These are phyloP conservation scores for Rhadinocentrus ornatus DNA, from an alignment of 2,797 vertebrate genomes.

Conservation along the genomic window DNA sequence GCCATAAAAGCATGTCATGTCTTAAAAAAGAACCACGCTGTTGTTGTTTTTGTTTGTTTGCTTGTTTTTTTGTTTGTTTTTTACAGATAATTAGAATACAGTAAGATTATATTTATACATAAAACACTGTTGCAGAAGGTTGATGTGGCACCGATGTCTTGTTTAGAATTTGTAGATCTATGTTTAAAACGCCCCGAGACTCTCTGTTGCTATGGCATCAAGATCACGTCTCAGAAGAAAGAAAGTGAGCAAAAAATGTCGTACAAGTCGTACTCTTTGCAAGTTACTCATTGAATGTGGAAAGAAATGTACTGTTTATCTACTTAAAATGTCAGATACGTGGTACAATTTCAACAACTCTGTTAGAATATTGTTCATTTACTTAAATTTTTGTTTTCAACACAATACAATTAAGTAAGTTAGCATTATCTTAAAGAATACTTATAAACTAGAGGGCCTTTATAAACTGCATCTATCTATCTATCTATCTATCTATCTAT, in stretches of 20 bases:
- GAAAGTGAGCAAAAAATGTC: conserved; percentile 6
- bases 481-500: no score
- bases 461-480: no score
- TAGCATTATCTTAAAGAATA: no score
- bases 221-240: neutral
- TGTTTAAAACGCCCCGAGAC: neutral
- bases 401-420: no score
- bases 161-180: neutral
- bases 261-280: neutral
- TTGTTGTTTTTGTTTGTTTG: no score
- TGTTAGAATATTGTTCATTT: neutral
- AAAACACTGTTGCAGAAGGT: neutral
- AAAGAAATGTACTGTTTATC: neutral
- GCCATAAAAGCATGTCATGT: no score
- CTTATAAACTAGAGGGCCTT: no score
- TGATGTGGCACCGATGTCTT: neutral
- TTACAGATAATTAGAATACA: neutral
- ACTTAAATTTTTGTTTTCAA: neutral
- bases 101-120: neutral
- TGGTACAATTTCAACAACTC: neutral
- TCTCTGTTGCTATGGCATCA: conserved; percentile 6
- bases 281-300: neutral
- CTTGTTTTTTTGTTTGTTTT: no score
- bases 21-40: no score
- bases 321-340: neutral